Evolutionary conservation across 2,113 vertebrate species (phyloP), one percentile per base, ranked within the genome.

Genomic region (Notothenia coriiceps): DNA sequence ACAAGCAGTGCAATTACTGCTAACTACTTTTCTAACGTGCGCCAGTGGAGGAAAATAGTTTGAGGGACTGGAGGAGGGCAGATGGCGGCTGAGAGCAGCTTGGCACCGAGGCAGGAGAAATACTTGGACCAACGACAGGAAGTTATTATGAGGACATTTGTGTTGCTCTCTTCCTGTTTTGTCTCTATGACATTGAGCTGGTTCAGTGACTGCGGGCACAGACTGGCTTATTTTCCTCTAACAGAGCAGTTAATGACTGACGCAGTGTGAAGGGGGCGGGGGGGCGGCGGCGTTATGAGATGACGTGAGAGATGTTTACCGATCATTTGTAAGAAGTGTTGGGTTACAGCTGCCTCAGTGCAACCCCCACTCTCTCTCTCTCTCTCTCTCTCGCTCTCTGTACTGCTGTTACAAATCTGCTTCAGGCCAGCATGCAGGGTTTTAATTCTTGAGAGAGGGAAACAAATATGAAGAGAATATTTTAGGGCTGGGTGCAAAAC

Each of bases 101-200:
- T 84, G 80, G 79, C 80, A 75, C 49, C 35, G 79, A 68, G 62
- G 79, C 70, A 71, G 88, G 78, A 71, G 62, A 74, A 86, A 87
- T 79, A 71, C 77, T 90, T 82, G 79, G 84, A 86, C 47, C 65
- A 52, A 70, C 14, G 22, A 77, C 91, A 89, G 91, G 87, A 92
- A 91, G 89, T 88, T 83, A 70, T 90, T 89, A 84, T 84, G 88
- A 74, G 76, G 69, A 89, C 20, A 91, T 90, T 80, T 59, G 35
- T 66, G 82, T 80, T 75, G 70, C 86, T 81, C 82, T 84, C 55
- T 87, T 92, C 86, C 90, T 93, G 89, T 92, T 90, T 90, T 87
- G 85, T 86, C 88, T 91, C 52, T 63, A 59, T 65, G 64, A 83
- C 56, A 71, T 61, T 47, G 57, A 74, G 67, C 5, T 1, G 15